Evolutionary conservation across 2,797 vertebrate genomes (phyloP).

Genomic region (Falco columbarius): DNA sequence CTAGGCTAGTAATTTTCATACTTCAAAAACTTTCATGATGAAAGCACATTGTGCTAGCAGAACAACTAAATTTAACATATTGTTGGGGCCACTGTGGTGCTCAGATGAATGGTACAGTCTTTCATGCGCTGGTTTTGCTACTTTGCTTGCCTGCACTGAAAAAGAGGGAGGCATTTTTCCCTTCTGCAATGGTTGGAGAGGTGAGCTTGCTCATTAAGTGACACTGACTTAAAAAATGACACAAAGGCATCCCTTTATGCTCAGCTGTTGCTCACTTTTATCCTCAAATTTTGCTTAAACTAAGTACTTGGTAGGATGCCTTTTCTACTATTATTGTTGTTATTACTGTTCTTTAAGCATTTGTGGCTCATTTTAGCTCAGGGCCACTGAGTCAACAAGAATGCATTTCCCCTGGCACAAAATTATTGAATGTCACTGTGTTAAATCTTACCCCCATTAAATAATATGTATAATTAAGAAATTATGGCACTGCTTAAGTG

Average conservation of each 20-base stretch:
- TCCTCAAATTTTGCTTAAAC: not conserved
- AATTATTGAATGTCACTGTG: not conserved
- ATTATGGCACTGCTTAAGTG: constrained; percentile 23
- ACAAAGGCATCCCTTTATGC: not conserved
- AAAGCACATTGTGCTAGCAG: not conserved
- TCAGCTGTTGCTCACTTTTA: not conserved
- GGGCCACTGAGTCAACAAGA: not conserved
- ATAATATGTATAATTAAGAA: constrained; percentile 35
- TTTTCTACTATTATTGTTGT: not conserved
- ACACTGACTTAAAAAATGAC: not conserved
- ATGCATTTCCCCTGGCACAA: not conserved
- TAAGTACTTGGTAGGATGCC: not conserved
- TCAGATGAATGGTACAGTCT: not conserved
- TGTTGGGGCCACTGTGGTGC: not conserved
- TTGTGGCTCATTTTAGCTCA: not conserved
- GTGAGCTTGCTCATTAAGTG: not conserved
- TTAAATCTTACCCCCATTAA: constrained; percentile 26
- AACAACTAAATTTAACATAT: not conserved
- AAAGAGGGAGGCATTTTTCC: not conserved
- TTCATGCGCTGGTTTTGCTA: not conserved
- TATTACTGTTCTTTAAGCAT: not conserved
- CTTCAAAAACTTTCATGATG: not conserved
- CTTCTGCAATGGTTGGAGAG: not conserved
- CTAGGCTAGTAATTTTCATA: not conserved
- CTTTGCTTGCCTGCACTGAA: not conserved